Percentiles rank a stretch among this genome's conserved stretches.
These are phyloP conservation scores for Argyresthia albistria DNA, from an alignment of 2,888 invertebrate species.

Conservation along the genomic window DNA sequence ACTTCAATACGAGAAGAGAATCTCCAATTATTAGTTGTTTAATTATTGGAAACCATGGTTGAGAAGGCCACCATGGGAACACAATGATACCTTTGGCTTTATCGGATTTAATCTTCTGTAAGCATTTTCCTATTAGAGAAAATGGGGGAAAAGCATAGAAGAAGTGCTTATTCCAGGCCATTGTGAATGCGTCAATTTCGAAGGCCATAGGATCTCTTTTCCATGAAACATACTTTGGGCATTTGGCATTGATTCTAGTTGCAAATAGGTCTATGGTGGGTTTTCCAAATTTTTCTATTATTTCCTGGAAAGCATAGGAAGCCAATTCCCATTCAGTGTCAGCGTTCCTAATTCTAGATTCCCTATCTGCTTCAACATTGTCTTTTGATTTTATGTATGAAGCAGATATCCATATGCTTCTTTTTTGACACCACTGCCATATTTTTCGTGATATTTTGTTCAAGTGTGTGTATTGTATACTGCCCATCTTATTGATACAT, in stretches of 20 bases:
- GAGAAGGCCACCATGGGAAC: background rate
- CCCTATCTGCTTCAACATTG: constrained; percentile 2
- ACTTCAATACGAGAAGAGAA: too few species aligned
- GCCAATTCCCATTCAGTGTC: constrained; percentile 7
- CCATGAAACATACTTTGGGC: background rate
- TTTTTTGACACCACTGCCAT: constrained; percentile 5
- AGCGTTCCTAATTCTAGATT: constrained; percentile 1
- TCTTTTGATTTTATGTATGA: constrained; percentile 6
- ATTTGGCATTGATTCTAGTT: background rate
- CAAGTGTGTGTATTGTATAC: background rate
- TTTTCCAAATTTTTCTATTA: too few species aligned
- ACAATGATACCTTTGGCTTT: background rate
- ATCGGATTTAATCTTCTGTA: background rate
- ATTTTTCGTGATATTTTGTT: background rate
- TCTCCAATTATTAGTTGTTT: background rate
- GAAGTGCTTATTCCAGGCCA: background rate
- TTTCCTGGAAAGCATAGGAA: too few species aligned
- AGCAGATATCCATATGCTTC: constrained; percentile 2
- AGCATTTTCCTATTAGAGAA: background rate
- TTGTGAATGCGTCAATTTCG: background rate
- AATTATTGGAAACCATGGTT: background rate
- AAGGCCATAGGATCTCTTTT: constrained; percentile 1
- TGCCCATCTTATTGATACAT: too few species aligned
- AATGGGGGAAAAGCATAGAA: constrained; percentile 4
- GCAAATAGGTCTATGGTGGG: constrained; percentile 3